A percentile compares a stretch with the other conserved stretches of the same genome.
Conservation (phyloP, 2,888 invertebrate genomes). For the Drosophila incognita region DNA sequence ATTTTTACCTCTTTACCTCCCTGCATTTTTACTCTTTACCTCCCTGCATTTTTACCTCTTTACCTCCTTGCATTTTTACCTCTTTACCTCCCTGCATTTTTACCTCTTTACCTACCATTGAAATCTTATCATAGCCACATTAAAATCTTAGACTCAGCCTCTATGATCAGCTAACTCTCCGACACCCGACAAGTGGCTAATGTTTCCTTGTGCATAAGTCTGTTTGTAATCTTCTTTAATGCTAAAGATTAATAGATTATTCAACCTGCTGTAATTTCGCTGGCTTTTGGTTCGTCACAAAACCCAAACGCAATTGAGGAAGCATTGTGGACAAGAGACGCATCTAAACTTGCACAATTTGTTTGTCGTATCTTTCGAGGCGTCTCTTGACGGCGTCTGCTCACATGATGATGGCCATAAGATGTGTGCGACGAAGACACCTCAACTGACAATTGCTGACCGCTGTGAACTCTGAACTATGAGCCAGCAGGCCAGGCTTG, state of each 20-base stretch:
- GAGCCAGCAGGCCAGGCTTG: conserved; percentile 23
- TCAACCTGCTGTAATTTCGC: conserved; percentile 5
- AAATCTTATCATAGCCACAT: background rate
- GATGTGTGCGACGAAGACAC: conserved; percentile 19
- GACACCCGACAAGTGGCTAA: background rate
- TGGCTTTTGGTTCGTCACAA: conserved; percentile 18
- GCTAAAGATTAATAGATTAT: conserved; percentile 15
- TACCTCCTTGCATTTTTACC: too few species aligned
- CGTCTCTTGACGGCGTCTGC: conserved; percentile 17
- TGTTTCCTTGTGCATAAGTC: conserved; percentile 7
- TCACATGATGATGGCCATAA: conserved; percentile 40
- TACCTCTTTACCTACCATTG: too few species aligned
- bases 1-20: too few species aligned
- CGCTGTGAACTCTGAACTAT: conserved; percentile 55
- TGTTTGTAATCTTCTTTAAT: background rate
- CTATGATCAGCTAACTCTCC: background rate
- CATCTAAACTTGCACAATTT: conserved; percentile 52
- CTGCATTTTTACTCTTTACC: too few species aligned
- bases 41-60: too few species aligned
- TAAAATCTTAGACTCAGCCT: background rate
- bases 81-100: too few species aligned
- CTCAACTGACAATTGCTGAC: conserved; percentile 56
- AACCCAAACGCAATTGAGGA: conserved; percentile 29
- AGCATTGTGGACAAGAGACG: conserved; percentile 23
- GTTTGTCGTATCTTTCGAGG: conserved; percentile 13